These are phyloP conservation scores for Ascidia mentula DNA, from an alignment of 23 tunicate species.

Conservation along the genomic window DNA sequence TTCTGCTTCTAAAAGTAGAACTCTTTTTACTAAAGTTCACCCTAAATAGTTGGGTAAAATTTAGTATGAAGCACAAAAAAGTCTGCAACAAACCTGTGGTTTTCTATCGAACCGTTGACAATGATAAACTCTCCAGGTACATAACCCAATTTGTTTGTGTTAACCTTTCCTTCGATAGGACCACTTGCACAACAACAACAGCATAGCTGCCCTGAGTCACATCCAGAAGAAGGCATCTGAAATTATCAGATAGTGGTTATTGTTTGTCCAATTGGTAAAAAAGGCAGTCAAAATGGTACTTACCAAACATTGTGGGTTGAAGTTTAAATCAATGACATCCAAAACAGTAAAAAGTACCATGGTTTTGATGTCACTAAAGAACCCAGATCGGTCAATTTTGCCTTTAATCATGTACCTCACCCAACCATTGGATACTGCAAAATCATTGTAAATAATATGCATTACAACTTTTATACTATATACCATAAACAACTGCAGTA, in stretches of 20 bases:
- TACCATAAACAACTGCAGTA: too few species aligned
- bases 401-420: slow-evolving; percentile 45
- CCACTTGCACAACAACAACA: slow-evolving; percentile 63
- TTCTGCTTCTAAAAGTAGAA: too few species aligned
- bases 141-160: slow-evolving; percentile 32
- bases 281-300: too few species aligned
- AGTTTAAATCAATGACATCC: slow-evolving; percentile 38
- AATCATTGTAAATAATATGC: too few species aligned
- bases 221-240: slow-evolving; percentile 18
- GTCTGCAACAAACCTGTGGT: slow-evolving; percentile 39
- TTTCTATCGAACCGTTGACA: slow-evolving; percentile 30
- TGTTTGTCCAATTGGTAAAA: too few species aligned
- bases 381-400: slow-evolving; percentile 44
- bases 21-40: too few species aligned
- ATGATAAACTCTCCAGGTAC: slow-evolving; percentile 59
- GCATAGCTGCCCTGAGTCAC: slow-evolving; percentile 35
- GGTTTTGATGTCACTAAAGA: slow-evolving; percentile 42
- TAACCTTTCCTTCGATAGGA: slow-evolving; percentile 26
- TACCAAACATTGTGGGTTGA: slow-evolving; percentile 38
- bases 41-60: too few species aligned
- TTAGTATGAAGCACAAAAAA: too few species aligned
- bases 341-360: slow-evolving; percentile 39
- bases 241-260: not conserved
- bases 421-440: slow-evolving; percentile 29
- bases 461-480: too few species aligned